Base-by-base conservation (phyloP, 2,113 vertebrate genomes). In the Notarius lentiginosus region DNA sequence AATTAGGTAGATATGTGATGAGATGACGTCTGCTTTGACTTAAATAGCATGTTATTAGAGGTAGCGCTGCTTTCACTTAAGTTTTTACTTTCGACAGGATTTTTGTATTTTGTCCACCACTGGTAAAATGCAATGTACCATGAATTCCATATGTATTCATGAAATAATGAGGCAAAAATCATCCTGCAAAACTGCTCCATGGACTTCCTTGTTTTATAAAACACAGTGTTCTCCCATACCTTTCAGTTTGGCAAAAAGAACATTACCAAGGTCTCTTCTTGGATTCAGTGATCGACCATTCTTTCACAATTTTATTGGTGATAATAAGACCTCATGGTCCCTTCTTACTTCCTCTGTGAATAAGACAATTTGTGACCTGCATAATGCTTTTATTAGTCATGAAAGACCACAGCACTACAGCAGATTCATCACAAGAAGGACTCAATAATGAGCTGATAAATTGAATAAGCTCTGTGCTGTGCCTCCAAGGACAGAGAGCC, bases 361-460 rank as follows among this genome's bases (percentile, higher is more conserved):
- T 30, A 15, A 17, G 47, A 34, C 65, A n/a, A 53, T 53, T 34
- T 70, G 4, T 83, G 82, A 55, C 41, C 24, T 27, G 47, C 61
- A 51, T 4, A 66, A 83, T 66, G 11, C 65, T 83, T 70, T 70
- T 70, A 55, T 70, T n/a, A 55, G 49, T 27, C 8, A 4, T 34
- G 82, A 70, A 70, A 20, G 51, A 30, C 63, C 60, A 65, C 24
- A 5, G 22, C 2, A 8, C 30, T 55, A 83, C 49, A 55, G 41
- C 51, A 55, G 63, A 70, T 55, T 72, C n/a, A 70, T 24, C 18
- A 1, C 58, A 47, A 82, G 30, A 11, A 82, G 41, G 22, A 30
- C 65, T 55, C 11, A 27, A 70, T 83, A 55, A 83, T 53, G 17
- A 30, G 47, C 24, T 83, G 49, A 83, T 83, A 83, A 55, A 34